These are phyloP conservation scores for Ypsolopha sequella DNA, from an alignment of 2,888 invertebrate genomes.

Conservation along the genomic window DNA sequence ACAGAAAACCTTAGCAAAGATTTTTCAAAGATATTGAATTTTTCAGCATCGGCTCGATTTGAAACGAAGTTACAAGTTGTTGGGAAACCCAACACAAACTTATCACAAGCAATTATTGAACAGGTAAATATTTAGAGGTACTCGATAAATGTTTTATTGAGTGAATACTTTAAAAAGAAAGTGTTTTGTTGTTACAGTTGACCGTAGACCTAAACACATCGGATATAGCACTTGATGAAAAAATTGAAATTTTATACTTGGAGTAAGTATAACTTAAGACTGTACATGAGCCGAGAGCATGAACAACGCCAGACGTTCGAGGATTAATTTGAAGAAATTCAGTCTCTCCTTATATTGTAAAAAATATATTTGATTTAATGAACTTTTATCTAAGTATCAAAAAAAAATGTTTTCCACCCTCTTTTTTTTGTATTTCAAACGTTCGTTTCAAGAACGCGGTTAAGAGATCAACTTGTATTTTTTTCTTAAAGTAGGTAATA, in stretches of 20 bases:
- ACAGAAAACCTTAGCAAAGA: too few species aligned
- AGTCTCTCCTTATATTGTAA: too few species aligned
- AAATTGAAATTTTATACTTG: not conserved
- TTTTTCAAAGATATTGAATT: not conserved
- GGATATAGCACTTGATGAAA: not conserved
- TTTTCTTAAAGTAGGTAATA: too few species aligned
- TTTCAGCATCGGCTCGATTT: conserved; percentile 72
- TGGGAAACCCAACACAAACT: conserved; percentile 51
- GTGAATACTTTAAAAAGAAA: not conserved
- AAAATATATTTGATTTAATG: too few species aligned
- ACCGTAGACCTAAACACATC: not conserved
- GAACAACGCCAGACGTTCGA: too few species aligned
- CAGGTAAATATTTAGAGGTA: conserved; percentile 26
- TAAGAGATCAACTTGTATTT: too few species aligned
- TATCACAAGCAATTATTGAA: conserved; percentile 48
- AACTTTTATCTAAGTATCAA: too few species aligned
- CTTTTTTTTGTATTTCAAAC: too few species aligned
- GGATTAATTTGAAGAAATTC: too few species aligned
- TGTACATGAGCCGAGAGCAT: too few species aligned
- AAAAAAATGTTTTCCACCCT: too few species aligned
- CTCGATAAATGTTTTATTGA: not conserved
- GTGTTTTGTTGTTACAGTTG: not conserved
- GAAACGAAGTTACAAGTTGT: conserved; percentile 69
- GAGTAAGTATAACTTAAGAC: not conserved
- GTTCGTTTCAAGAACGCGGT: too few species aligned